Percentiles rank a stretch among this genome's conserved stretches.
Conservation (phyloP, 2,113 vertebrate species). For the Erythrolamprus reginae region DNA sequence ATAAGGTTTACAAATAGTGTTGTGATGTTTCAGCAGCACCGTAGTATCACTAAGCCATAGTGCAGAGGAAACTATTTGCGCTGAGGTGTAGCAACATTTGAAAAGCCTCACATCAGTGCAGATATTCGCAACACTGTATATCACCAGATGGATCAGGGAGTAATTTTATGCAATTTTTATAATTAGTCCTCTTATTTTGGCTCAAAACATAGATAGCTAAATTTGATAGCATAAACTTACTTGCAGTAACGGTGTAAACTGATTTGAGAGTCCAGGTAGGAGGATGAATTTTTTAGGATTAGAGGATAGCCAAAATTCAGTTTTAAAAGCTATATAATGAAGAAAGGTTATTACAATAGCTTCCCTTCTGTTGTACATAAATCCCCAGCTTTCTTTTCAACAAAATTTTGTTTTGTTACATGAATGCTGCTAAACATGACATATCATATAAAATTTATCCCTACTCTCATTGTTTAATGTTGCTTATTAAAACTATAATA, state of each 20-base stretch:
- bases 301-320: neutral
- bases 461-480: neutral
- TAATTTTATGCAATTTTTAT: neutral
- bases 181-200: neutral
- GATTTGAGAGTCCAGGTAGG: neutral
- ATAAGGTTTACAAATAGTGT: neutral
- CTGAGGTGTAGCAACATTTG: neutral
- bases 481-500: slow-evolving; percentile 7
- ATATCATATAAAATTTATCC: neutral
- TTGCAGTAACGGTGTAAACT: neutral
- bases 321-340: neutral
- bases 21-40: neutral
- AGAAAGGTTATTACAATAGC: neutral
- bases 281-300: neutral
- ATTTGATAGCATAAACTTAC: neutral
- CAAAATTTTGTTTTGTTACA: neutral
- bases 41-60: neutral
- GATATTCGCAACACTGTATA: neutral
- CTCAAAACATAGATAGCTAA: neutral
- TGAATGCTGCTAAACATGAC: neutral
- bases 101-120: neutral
- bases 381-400: slow-evolving; percentile 4
- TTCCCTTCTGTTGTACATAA: neutral
- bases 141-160: neutral
- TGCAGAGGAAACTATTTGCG: neutral